Conservation (phyloP, 1,140 invertebrate species). For the Drosophila leontia region DNA sequence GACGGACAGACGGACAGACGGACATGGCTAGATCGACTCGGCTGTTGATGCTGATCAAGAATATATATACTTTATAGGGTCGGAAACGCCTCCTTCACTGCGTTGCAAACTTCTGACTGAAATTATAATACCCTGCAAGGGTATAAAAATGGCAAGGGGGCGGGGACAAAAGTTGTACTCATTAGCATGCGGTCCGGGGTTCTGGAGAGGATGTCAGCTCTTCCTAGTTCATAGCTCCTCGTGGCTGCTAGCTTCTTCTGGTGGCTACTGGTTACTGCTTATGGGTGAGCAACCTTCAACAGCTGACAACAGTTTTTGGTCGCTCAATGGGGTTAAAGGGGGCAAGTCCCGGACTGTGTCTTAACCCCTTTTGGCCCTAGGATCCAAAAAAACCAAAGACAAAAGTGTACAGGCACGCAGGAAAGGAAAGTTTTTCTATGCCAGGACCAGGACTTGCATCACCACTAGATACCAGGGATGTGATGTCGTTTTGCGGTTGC, state of each 20-base stretch:
- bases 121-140: no score
- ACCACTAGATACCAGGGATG: constrained; percentile 40
- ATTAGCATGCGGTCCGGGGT: constrained; percentile 68
- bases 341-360: constrained; percentile 10
- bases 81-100: no score
- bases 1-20: no score
- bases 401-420: constrained; percentile 43
- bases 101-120: no score
- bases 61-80: no score
- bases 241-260: constrained; percentile 13
- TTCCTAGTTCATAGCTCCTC: not conserved
- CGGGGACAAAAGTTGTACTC: constrained; percentile 59
- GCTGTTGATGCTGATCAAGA: no score
- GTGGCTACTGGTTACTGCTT: constrained; percentile 42
- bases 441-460: constrained; percentile 15
- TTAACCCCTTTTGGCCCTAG: constrained; percentile 31
- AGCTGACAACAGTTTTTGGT: constrained; percentile 56
- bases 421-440: constrained; percentile 57
- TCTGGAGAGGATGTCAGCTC: constrained; percentile 28
- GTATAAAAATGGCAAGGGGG: constrained; percentile 45
- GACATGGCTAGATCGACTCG: no score
- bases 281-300: constrained; percentile 69
- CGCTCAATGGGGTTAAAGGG: constrained; percentile 32
- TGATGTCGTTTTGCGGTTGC: constrained; percentile 63
- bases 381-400: constrained; percentile 28